Conservation (phyloP, 2,113 vertebrate genomes). For the Campylomormyrus tamandua region DNA sequence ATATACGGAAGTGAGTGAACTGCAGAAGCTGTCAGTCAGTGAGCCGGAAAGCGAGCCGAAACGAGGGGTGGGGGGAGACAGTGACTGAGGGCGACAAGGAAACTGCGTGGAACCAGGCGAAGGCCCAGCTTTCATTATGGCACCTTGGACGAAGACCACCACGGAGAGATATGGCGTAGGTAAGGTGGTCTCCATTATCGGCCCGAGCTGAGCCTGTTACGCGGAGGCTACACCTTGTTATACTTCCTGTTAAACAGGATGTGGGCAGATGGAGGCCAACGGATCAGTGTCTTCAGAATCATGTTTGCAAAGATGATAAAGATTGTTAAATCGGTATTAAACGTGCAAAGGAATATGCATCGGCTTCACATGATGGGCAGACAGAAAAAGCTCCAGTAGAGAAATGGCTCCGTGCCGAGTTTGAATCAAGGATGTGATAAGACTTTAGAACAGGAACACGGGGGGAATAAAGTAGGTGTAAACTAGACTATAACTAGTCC, state of each 20-base stretch:
- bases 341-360: not conserved
- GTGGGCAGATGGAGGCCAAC: conserved; percentile 20
- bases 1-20: not conserved
- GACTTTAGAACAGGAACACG: not conserved
- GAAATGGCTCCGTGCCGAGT: not conserved
- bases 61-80: not conserved
- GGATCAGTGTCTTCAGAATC: not conserved
- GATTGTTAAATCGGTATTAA: not conserved
- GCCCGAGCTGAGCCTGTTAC: not conserved
- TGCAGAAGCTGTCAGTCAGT: conserved; percentile 5
- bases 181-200: not conserved
- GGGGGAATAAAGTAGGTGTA: not conserved
- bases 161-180: conserved; percentile 14
- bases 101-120: not conserved
- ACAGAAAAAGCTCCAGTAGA: not conserved
- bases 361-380: not conserved
- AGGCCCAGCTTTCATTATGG: conserved; percentile 17
- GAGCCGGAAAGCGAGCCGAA: not conserved
- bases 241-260: conserved; percentile 23
- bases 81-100: not conserved
- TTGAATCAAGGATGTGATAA: not conserved
- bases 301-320: not conserved
- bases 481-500: not conserved
- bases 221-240: not conserved
- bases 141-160: conserved; percentile 18